phyloP scores from a whole-genome alignment of 2,113 vertebrate genomes.

The Scartelaos histophorus region DNA sequence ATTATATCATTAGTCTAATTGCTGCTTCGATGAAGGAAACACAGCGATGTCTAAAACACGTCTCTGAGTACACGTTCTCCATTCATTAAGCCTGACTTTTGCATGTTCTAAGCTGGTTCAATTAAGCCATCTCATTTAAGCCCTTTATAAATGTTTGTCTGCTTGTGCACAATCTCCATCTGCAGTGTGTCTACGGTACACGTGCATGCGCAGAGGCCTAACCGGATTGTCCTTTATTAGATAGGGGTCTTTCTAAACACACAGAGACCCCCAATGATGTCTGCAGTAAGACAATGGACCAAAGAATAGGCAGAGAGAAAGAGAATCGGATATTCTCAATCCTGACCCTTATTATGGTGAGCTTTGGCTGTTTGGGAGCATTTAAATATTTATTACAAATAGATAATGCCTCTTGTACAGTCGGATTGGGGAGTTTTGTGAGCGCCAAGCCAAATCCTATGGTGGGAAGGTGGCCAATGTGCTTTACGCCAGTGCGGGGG shows the following conservation, averaged over 20 bases:
- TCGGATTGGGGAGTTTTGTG: slow-evolving; percentile 62
- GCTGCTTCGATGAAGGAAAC: slow-evolving; percentile 48
- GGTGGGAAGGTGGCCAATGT: slow-evolving; percentile 79
- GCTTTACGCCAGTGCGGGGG: slow-evolving; percentile 74
- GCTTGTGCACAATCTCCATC: slow-evolving; percentile 16
- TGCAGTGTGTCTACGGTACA: slow-evolving; percentile 13
- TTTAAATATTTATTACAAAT: slow-evolving; percentile 81
- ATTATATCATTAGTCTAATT: slow-evolving; percentile 69
- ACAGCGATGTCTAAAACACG: slow-evolving; percentile 44
- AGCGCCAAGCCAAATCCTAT: slow-evolving; percentile 75
- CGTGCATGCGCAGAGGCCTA: slow-evolving; percentile 58
- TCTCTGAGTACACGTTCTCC: slow-evolving; percentile 41
- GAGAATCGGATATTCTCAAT: slow-evolving; percentile 67
- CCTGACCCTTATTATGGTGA: slow-evolving; percentile 74
- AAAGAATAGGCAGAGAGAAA: slow-evolving; percentile 62
- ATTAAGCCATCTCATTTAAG: background rate
- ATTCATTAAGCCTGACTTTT: slow-evolving; percentile 71
- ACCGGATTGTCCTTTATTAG: slow-evolving; percentile 82
- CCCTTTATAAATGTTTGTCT: slow-evolving; percentile 29
- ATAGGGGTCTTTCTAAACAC: slow-evolving; percentile 63
- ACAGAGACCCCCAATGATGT: slow-evolving; percentile 71
- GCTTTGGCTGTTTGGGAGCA: slow-evolving; percentile 61
- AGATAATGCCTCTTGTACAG: slow-evolving; percentile 72
- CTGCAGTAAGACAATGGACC: slow-evolving; percentile 69
- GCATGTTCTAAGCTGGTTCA: slow-evolving; percentile 45